These are phyloP conservation scores for Magallana gigas DNA, from an alignment of 1,140 invertebrate species.

Conservation along the genomic window DNA sequence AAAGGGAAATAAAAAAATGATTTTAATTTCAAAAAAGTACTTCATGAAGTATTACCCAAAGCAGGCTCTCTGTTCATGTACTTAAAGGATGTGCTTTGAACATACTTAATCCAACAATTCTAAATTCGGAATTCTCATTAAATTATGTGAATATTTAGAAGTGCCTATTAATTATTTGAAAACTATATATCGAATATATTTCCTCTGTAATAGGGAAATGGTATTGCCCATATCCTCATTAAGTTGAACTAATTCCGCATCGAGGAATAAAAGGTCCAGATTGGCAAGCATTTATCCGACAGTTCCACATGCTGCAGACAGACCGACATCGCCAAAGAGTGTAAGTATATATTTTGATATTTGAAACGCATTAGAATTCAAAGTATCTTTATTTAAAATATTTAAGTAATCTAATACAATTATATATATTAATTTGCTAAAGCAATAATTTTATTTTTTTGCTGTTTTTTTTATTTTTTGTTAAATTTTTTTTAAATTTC, in stretches of 20 bases:
- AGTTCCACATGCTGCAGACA: not conserved
- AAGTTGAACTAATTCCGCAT: conserved; percentile 12
- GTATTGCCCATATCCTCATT: not conserved
- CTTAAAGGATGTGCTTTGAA: not conserved
- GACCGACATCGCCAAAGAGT: not conserved
- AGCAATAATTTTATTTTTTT: no score
- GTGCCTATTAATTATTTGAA: conserved; percentile 25
- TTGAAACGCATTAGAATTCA: no score
- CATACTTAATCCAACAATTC: not conserved
- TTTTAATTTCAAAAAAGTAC: not conserved
- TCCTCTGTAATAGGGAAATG: not conserved
- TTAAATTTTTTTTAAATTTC: no score
- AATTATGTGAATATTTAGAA: conserved; percentile 7
- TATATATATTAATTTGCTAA: no score
- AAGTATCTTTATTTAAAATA: no score
- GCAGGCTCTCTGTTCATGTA: not conserved
- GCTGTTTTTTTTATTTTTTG: no score
- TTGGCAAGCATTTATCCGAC: not conserved
- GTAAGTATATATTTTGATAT: no score
- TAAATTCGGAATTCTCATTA: conserved; percentile 32
- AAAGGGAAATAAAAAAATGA: not conserved
- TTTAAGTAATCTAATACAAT: no score
- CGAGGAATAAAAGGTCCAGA: not conserved
- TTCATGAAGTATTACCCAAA: not conserved
- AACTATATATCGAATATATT: not conserved